Conservation (phyloP, 2,113 vertebrate genomes). For the Caretta caretta region DNA sequence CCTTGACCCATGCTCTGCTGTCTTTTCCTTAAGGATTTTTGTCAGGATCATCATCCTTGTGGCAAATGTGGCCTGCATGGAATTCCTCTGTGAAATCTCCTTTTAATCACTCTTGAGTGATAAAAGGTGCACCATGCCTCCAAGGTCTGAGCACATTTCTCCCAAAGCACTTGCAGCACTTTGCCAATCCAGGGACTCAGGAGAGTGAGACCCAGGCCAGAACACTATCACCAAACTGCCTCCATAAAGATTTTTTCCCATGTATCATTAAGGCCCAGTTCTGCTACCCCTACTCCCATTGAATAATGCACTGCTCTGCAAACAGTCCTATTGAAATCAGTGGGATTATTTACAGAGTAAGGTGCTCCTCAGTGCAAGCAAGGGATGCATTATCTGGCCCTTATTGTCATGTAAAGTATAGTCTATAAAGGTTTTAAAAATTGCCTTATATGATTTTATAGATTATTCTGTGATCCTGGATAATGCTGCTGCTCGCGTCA, state of each 20-base stretch:
- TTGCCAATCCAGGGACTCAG: conserved; percentile 18
- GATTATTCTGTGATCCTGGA: not conserved
- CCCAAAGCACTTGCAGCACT: conserved; percentile 22
- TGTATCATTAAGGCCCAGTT: not conserved
- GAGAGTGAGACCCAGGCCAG: conserved; percentile 5
- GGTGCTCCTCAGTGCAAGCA: not conserved
- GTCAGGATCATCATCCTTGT: conserved; percentile 52
- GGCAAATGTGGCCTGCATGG: conserved; percentile 47
- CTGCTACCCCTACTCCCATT: not conserved
- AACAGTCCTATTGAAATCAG: not conserved
- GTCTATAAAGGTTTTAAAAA: not conserved
- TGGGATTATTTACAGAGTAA: not conserved
- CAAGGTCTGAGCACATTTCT: conserved; percentile 27
- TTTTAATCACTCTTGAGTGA: conserved; percentile 59
- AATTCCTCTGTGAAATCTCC: conserved; percentile 62
- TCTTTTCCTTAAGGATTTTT: not conserved
- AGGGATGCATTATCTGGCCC: not conserved
- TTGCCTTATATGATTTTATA: not conserved
- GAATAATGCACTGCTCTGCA: not conserved
- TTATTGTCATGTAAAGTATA: not conserved
- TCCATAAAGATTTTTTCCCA: not conserved
- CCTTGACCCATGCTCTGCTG: conserved; percentile 57
- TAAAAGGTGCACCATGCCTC: conserved; percentile 41
- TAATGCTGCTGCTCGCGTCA: not conserved
- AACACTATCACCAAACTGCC: not conserved